These are phyloP conservation scores for Rhagologus leucostigma DNA, from an alignment of 2,113 vertebrate species.

Conservation along the genomic window DNA sequence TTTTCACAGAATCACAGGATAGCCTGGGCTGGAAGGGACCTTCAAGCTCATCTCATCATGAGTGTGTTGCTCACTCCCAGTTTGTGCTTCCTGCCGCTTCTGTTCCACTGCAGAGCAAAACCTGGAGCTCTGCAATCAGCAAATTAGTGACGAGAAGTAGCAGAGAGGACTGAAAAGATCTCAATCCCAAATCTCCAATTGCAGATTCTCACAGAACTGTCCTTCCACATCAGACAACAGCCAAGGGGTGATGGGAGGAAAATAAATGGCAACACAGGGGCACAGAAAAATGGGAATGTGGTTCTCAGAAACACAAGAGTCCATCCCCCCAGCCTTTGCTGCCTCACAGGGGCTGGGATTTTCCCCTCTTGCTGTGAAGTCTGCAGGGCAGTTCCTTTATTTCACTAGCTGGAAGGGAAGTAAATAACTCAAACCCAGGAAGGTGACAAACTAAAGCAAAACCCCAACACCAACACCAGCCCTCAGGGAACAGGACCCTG, in stretches of 20 bases:
- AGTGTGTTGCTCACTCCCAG: background rate
- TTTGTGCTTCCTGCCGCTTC: background rate
- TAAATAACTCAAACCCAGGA: background rate
- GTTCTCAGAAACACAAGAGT: background rate
- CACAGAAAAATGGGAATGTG: background rate
- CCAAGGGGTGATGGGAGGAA: background rate
- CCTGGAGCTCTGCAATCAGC: background rate
- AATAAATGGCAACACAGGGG: background rate
- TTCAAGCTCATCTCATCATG: background rate
- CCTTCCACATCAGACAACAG: background rate
- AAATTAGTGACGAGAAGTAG: background rate
- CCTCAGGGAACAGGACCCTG: background rate
- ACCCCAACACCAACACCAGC: background rate
- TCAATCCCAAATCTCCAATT: background rate
- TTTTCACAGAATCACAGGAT: background rate
- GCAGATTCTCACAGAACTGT: background rate
- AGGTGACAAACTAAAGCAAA: background rate
- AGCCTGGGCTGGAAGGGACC: background rate
- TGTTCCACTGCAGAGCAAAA: background rate
- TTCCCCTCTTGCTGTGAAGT: background rate
- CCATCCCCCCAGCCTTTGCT: background rate
- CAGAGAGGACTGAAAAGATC: background rate
- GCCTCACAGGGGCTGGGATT: background rate
- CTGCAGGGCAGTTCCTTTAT: background rate
- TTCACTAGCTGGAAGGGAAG: background rate